Evolutionary conservation across 2,888 invertebrate species (phyloP).

Genomic region (Andrena chrysosceles): DNA sequence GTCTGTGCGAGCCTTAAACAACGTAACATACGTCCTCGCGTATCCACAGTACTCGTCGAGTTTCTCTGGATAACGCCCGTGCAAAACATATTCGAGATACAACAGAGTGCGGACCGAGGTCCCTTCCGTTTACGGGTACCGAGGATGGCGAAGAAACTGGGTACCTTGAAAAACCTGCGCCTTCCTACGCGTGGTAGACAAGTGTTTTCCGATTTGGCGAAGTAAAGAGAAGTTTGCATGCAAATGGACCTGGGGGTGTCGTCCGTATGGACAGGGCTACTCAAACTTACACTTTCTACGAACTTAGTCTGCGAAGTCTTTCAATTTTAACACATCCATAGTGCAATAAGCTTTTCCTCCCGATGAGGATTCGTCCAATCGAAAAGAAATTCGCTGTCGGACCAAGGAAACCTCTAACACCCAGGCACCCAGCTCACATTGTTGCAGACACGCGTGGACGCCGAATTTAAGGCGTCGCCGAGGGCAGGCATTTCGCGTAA

Average conservation of each 20-base stretch:
- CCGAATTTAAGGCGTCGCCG: background rate
- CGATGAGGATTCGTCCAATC: too few relatives aligned
- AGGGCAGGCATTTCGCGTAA: background rate
- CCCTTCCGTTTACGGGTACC: background rate
- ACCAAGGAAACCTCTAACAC: background rate
- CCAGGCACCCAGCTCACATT: background rate
- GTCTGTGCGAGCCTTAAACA: background rate
- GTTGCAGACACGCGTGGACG: background rate
- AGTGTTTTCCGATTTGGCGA: conserved; percentile 24
- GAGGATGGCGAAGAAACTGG: background rate
- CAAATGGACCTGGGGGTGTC: conserved; percentile 25
- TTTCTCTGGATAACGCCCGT: too few relatives aligned
- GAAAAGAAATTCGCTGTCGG: too few relatives aligned
- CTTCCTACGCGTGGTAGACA: conserved; percentile 34
- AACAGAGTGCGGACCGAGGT: background rate
- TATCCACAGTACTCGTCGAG: too few relatives aligned
- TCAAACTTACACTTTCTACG: too few relatives aligned
- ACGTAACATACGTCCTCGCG: background rate
- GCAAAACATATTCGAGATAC: too few relatives aligned
- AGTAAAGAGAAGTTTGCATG: conserved; percentile 9
- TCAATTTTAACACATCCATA: too few relatives aligned
- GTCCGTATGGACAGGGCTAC: background rate
- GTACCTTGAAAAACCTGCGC: too few relatives aligned
- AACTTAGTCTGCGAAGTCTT: too few relatives aligned
- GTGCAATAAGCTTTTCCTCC: too few relatives aligned